Evolutionary conservation across 2,888 invertebrate genomes (phyloP), one percentile per base, ranked within the genome.

Genomic region (Aspidiotus destructor): DNA sequence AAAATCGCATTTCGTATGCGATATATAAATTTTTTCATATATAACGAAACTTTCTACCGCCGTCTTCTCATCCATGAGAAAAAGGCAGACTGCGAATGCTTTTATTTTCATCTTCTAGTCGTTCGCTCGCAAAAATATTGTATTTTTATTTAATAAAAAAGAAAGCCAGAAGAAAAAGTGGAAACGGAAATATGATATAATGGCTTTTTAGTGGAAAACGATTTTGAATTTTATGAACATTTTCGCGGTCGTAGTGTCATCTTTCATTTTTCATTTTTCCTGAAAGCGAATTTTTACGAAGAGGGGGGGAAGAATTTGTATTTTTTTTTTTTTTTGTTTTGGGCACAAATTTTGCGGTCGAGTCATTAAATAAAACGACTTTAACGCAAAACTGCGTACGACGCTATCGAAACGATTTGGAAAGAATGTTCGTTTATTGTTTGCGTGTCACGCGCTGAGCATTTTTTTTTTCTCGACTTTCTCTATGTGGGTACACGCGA

Each of bases 1-100:
- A 28, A 48, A 65, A 65, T 65, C 65, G 58, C 58, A 65, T 65
- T 65, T 65, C 58, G 58, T 65, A 65, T 57, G 65, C 65, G 65
- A 65, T 65, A 65, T 28, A 28, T 65, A 65, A 65, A 65, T 65
- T 65, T 65, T 65, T 28, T 28, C 28, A 65, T 65, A 58, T 65
- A 65, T 65, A 58, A 61, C 9, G 61, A n/a, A 48, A 48, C 42
- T 58, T 58, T 44, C 41, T 58, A 48, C 17, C 44, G 41, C 42
- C 40, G 58, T 58, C 40, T 17, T 58, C 40, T 58, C 58, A 48
- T 48, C n/a, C n/a, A 48, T 48, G 28, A 28, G 28, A 28, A 28
- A 28, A 28, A 28, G 28, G 28, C 28, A 28, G 28, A 28, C 28
- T 28, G 28, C 28, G 28, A 28, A 28, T 28, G 28, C 28, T 28